Conservation (phyloP, 1,140 invertebrate species). For the Laupala kohalensis region DNA sequence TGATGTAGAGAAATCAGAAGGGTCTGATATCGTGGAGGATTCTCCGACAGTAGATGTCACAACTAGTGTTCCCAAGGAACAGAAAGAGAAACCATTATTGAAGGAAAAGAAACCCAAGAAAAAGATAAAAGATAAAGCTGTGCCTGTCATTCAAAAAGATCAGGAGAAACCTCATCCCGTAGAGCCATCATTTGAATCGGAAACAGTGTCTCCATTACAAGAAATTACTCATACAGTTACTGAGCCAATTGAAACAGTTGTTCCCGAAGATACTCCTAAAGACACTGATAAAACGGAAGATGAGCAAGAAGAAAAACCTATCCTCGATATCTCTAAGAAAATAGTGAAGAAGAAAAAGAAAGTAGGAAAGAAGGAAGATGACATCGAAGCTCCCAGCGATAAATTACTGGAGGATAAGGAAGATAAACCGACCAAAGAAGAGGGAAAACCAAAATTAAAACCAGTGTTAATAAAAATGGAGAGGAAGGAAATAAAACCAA, state of each 20-base stretch:
- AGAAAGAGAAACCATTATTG: slow-evolving; percentile 2
- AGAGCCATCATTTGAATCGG: not conserved
- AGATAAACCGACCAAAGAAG: not conserved
- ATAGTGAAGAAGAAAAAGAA: slow-evolving; percentile 12
- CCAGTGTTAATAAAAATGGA: slow-evolving; percentile 18
- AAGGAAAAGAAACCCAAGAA: slow-evolving; percentile 1
- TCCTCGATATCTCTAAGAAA: not conserved
- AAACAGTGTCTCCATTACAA: not conserved
- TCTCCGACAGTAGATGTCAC: too few relatives aligned
- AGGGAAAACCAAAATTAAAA: slow-evolving; percentile 15
- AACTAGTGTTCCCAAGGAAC: slow-evolving; percentile 19
- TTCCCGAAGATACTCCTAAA: slow-evolving; percentile 13
- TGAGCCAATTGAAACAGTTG: slow-evolving; percentile 17
- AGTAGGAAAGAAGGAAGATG: not conserved
- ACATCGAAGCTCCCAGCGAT: not conserved
- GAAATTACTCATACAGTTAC: not conserved
- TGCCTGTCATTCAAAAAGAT: slow-evolving; percentile 8
- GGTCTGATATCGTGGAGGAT: too few relatives aligned
- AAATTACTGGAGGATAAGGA: slow-evolving; percentile 6
- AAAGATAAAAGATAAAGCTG: slow-evolving; percentile 8
- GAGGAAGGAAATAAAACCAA: slow-evolving; percentile 19
- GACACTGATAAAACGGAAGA: slow-evolving; percentile 5
- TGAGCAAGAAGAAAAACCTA: slow-evolving; percentile 1
- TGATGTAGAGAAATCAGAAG: too few relatives aligned
- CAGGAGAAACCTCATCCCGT: slow-evolving; percentile 9